Base-by-base conservation (phyloP, 2,113 vertebrate genomes). In the Mesocricetus auratus region DNA sequence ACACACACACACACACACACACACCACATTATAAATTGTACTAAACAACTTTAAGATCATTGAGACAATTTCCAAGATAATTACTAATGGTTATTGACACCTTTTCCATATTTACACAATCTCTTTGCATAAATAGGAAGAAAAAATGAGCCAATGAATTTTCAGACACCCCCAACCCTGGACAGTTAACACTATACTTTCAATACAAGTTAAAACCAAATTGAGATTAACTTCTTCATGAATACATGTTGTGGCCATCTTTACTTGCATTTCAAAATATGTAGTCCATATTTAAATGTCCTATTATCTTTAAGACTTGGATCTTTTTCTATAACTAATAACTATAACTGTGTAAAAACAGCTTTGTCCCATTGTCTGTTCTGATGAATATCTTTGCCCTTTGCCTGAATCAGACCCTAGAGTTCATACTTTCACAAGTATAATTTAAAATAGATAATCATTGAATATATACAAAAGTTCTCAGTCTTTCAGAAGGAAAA, bases 331-430 rank as follows among this genome's bases (percentile, higher is more conserved):
- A 73, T 90, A 89, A 86, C 56, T 87, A 69, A 69, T 56, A n/a
- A n/a, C n/a, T n/a, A n/a, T n/a, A n/a, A 69, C 45, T 82, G 8
- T 68, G 58, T 26, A 31, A 36, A 79, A 94, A 66, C 58, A 69
- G 45, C 77, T 47, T 89, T 78, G 82, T 89, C 68, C 36, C 7
- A 5, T 82, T 94, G 94, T 86, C 47, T 90, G 58, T 75, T 79
- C 42, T 60, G 19, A 77, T n/a, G 91, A 91, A 29, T 53, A 50
- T 93, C 95, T 96, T 94, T 36, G 92, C 93, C 74, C 47, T 74
- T 91, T 87, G 68, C 4, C 3, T 83, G 58, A 77, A 88, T 83
- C 66, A 82, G 77, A 97, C 86, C 5, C 10, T 45, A 82, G 16
- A 92, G 11, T 92, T 94, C 91, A 88, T 78, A 90, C 13, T 73